A percentile compares a stretch with the other conserved stretches of the same genome.
These are phyloP conservation scores for Parauchenoglanis punctatus DNA, from an alignment of 2,797 vertebrate species.

Conservation along the genomic window DNA sequence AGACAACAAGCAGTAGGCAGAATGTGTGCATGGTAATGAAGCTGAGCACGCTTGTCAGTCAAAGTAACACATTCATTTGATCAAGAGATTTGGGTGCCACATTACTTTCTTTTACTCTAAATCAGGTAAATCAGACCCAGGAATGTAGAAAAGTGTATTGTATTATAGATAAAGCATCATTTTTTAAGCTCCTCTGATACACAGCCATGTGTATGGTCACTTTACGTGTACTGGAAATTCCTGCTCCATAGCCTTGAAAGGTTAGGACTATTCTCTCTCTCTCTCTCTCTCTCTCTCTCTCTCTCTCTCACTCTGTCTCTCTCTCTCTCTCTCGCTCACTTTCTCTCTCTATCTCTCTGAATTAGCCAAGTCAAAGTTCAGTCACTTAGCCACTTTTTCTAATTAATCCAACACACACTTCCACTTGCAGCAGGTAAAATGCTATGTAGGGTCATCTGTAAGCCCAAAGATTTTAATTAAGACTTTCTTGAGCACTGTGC, in stretches of 20 bases:
- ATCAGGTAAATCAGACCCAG: background rate
- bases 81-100: background rate
- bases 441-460: constrained; percentile 52
- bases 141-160: background rate
- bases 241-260: background rate
- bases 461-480: constrained; percentile 58
- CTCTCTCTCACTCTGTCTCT: constrained; percentile 61
- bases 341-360: constrained; percentile 61
- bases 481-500: constrained; percentile 46
- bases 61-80: constrained; percentile 28
- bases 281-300: constrained; percentile 63
- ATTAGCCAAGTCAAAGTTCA: constrained; percentile 75
- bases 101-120: background rate
- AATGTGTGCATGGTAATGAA: constrained; percentile 34
- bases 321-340: constrained; percentile 67
- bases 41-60: constrained; percentile 27
- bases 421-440: constrained; percentile 42
- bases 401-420: constrained; percentile 54
- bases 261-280: constrained; percentile 39
- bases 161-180: background rate
- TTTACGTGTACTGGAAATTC: background rate
- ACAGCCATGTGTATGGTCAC: background rate
- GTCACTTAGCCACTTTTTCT: constrained; percentile 54
- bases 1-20: constrained; percentile 26
- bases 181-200: background rate